Percentiles rank a stretch among this genome's conserved stretches.
Evolutionary conservation across 2,797 vertebrate species (phyloP).

Genomic region (Austrolebias charrua): DNA sequence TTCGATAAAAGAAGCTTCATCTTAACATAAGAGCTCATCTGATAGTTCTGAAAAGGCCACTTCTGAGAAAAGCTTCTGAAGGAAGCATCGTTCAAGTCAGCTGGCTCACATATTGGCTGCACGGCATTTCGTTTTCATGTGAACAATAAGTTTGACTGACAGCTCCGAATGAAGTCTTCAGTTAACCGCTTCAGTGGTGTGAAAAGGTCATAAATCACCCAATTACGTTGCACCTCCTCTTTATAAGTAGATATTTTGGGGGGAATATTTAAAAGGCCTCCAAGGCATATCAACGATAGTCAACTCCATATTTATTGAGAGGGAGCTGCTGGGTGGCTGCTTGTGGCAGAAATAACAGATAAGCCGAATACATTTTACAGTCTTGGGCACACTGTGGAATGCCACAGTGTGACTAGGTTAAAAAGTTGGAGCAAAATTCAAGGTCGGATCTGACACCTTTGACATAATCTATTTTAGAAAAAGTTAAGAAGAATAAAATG

Average conservation of each 20-base stretch:
- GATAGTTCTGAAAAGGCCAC: slow-evolving; percentile 54
- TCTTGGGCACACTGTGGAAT: slow-evolving; percentile 55
- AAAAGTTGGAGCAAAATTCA: slow-evolving; percentile 54
- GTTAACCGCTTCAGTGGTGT: slow-evolving; percentile 79
- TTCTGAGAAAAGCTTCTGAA: slow-evolving; percentile 53
- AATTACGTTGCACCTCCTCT: slow-evolving; percentile 66
- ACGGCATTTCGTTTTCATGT: slow-evolving; percentile 71
- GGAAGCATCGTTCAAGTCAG: slow-evolving; percentile 49
- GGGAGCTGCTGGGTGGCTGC: slow-evolving; percentile 47
- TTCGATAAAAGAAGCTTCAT: slow-evolving; percentile 24
- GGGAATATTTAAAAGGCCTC: slow-evolving; percentile 71
- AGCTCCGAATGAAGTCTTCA: slow-evolving; percentile 78
- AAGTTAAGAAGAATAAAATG: slow-evolving; percentile 3
- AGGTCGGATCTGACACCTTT: slow-evolving; percentile 59
- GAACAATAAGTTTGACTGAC: slow-evolving; percentile 79
- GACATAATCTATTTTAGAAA: slow-evolving; percentile 8
- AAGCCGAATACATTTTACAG: slow-evolving; percentile 68
- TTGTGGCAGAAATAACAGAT: slow-evolving; percentile 72
- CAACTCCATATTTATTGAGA: slow-evolving; percentile 72
- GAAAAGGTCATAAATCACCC: slow-evolving; percentile 81
- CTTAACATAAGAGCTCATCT: slow-evolving; percentile 35
- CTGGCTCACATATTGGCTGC: slow-evolving; percentile 49
- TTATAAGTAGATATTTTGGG: slow-evolving; percentile 76
- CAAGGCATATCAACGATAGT: slow-evolving; percentile 71
- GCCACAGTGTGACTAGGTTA: slow-evolving; percentile 45